A percentile compares a stretch with the other conserved stretches of the same genome.
Evolutionary conservation across 2,113 vertebrate genomes (phyloP).

Genomic region (Formicarius rufipectus): DNA sequence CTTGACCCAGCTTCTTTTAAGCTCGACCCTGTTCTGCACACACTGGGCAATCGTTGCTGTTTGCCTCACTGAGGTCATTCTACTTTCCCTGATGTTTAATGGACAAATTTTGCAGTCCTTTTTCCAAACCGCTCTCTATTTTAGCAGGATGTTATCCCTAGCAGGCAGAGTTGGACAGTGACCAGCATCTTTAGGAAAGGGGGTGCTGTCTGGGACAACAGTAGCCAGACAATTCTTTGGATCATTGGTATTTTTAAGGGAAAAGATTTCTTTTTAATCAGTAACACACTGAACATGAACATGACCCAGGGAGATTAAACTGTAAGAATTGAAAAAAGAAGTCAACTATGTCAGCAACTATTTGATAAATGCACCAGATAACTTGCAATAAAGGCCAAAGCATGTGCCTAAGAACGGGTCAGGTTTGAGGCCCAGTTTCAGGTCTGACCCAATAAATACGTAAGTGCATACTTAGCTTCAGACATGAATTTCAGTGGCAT

Average conservation of each 20-base stretch:
- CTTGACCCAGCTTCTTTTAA: constrained; percentile 22
- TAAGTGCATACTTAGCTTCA: background rate
- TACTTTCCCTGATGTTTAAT: constrained; percentile 12
- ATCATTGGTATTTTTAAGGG: background rate
- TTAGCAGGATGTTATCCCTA: background rate
- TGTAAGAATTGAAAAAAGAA: background rate
- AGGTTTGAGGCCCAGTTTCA: background rate
- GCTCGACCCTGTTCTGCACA: constrained; percentile 15
- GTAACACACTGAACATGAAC: background rate
- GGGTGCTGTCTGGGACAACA: background rate
- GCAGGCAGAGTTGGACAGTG: background rate
- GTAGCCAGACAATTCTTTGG: background rate
- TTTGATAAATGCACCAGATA: constrained; percentile 15
- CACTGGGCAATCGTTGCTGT: background rate
- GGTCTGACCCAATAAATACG: background rate
- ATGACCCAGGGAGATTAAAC: background rate
- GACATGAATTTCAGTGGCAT: background rate
- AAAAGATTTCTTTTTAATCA: constrained; percentile 11
- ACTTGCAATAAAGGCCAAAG: constrained; percentile 14
- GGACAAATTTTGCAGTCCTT: constrained; percentile 20
- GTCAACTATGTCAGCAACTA: background rate
- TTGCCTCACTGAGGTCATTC: constrained; percentile 33
- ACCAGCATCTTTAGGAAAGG: background rate
- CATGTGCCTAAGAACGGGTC: background rate
- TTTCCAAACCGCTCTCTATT: background rate